phyloP scores from a whole-genome alignment of 2,888 invertebrate genomes.

The Leucoma salicis region DNA sequence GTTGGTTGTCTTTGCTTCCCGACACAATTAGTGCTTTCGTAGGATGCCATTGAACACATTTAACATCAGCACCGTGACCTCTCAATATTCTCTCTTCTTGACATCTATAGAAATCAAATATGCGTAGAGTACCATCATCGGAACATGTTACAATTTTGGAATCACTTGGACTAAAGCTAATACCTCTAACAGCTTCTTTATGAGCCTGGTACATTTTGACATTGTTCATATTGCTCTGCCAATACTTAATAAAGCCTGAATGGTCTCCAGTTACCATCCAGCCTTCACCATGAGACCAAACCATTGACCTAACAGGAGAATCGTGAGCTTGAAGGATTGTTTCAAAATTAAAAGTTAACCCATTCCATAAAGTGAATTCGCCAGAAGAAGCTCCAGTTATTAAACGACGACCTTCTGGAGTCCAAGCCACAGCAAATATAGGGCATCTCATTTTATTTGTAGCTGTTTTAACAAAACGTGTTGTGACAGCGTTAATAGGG shows the following conservation, averaged over 20 bases:
- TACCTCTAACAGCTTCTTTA: slow-evolving; percentile 99
- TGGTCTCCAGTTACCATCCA: slow-evolving; percentile 99
- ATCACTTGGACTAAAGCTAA: slow-evolving; percentile 99
- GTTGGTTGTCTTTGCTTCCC: slow-evolving; percentile 99
- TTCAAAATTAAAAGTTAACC: slow-evolving; percentile 99
- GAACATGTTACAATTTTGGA: slow-evolving; percentile 99
- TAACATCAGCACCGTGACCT: slow-evolving; percentile 99
- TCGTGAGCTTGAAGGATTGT: slow-evolving; percentile 99
- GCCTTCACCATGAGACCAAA: slow-evolving; percentile 99
- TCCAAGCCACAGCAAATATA: slow-evolving; percentile 99
- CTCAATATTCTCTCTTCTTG: slow-evolving; percentile 96
- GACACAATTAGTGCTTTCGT: slow-evolving; percentile 98
- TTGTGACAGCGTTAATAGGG: slow-evolving; percentile 97
- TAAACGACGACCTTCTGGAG: slow-evolving; percentile 98
- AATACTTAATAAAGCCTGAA: slow-evolving; percentile 99
- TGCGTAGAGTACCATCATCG: slow-evolving; percentile 98
- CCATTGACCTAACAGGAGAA: slow-evolving; percentile 99
- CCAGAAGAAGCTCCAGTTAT: slow-evolving; percentile 99
- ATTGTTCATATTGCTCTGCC: slow-evolving; percentile 99
- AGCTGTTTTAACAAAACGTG: slow-evolving; percentile 98
- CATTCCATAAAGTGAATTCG: slow-evolving; percentile 99
- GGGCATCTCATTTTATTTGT: slow-evolving; percentile 99
- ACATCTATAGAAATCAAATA: slow-evolving; percentile 99
- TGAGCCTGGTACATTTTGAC: slow-evolving; percentile 99
- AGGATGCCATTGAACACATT: slow-evolving; percentile 99